These are phyloP conservation scores for Cisticola juncidis DNA, from an alignment of 2,113 vertebrate species.

Conservation along the genomic window DNA sequence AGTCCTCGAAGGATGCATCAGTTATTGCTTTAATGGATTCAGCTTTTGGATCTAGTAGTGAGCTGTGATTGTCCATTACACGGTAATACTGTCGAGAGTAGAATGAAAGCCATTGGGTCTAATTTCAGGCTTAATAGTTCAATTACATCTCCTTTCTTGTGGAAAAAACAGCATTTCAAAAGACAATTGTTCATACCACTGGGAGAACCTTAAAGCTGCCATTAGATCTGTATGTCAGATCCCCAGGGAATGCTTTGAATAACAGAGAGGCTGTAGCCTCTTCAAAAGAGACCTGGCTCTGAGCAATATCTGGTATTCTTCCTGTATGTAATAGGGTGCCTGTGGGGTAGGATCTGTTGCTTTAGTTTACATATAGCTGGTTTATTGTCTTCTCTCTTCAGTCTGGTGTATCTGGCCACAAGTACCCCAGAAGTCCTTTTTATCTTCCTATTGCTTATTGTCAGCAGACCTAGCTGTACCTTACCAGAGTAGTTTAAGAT, in stretches of 20 bases:
- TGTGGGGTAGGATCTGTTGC: neutral
- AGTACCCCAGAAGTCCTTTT: neutral
- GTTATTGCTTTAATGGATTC: neutral
- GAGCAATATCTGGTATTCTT: neutral
- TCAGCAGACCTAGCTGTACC: neutral
- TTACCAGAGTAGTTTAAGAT: neutral
- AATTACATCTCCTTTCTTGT: neutral
- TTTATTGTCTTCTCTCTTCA: neutral
- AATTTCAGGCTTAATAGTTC: neutral
- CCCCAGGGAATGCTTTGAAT: neutral
- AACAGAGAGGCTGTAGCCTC: neutral
- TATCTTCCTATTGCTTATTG: neutral
- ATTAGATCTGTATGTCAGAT: neutral
- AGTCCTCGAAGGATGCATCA: neutral
- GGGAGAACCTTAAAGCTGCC: neutral
- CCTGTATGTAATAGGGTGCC: neutral
- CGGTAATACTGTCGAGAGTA: neutral
- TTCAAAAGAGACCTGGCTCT: neutral
- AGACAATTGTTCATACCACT: neutral
- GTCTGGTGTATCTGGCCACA: neutral
- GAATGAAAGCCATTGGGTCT: neutral
- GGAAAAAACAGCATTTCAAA: neutral
- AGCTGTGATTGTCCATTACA: neutral
- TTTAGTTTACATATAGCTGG: neutral
- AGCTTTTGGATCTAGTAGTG: neutral